A percentile compares a stretch with the other conserved stretches of the same genome.
These are phyloP conservation scores for Nomada fabriciana DNA, from an alignment of 2,888 invertebrate genomes.

Conservation along the genomic window DNA sequence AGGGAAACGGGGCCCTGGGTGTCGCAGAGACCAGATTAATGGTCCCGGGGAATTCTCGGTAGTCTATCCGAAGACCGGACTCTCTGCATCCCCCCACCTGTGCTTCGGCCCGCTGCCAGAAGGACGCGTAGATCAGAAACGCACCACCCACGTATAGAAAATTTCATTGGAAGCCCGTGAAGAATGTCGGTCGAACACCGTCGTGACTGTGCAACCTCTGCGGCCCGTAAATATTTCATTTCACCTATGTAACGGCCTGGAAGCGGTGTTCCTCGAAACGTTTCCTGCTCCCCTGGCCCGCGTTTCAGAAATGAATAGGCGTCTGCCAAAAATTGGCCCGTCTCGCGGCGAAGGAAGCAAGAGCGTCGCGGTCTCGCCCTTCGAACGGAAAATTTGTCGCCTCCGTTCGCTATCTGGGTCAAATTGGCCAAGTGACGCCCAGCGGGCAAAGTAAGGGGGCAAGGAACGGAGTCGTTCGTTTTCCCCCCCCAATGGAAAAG, in stretches of 20 bases:
- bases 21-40: conserved; percentile 83
- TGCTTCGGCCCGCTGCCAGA: conserved; percentile 48
- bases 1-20: conserved; percentile 71
- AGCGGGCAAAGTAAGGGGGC: neutral
- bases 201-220: neutral
- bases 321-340: too few species aligned
- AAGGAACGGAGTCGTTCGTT: neutral
- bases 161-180: conserved; percentile 45
- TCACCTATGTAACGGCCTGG: too few species aligned
- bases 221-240: neutral
- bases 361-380: too few species aligned
- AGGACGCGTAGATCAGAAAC: conserved; percentile 67
- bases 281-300: too few species aligned
- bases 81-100: conserved; percentile 30
- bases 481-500: neutral
- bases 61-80: conserved; percentile 72
- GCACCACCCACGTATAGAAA: conserved; percentile 60
- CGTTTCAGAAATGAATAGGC: too few species aligned
- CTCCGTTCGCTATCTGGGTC: neutral
- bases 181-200: neutral
- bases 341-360: too few species aligned
- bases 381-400: neutral
- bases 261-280: too few species aligned
- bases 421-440: neutral
- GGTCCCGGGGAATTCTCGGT: conserved; percentile 82